Percentiles rank a stretch among this genome's conserved stretches.
These are phyloP conservation scores for Andrena haemorrhoa DNA, from an alignment of 2,888 invertebrate genomes.

Conservation along the genomic window DNA sequence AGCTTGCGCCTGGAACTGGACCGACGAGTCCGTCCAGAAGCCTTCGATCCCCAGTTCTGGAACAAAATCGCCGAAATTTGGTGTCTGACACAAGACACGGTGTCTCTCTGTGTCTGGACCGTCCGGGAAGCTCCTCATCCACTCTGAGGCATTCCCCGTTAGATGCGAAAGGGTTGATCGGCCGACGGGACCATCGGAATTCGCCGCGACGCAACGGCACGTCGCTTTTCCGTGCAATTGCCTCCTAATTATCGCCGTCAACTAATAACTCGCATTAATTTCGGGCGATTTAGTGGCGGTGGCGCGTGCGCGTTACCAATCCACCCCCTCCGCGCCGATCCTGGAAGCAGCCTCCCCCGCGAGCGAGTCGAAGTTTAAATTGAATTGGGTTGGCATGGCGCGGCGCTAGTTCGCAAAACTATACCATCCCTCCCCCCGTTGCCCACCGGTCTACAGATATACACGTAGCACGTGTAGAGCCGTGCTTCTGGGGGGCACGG, in stretches of 20 bases:
- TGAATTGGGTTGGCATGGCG: constrained; percentile 83
- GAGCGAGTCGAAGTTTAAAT: constrained; percentile 82
- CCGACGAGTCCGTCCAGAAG: too few relatives aligned
- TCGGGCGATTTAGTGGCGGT: constrained; percentile 82
- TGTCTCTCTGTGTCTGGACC: neutral
- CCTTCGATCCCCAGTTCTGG: too few relatives aligned
- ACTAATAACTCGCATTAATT: constrained; percentile 85
- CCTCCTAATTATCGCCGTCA: constrained; percentile 83
- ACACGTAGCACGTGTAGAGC: constrained; percentile 55
- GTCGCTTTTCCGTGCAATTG: constrained; percentile 84
- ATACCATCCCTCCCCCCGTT: constrained; percentile 56
- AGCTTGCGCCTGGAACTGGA: too few relatives aligned
- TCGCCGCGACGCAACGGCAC: constrained; percentile 49
- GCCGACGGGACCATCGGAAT: constrained; percentile 58
- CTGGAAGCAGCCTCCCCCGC: constrained; percentile 55
- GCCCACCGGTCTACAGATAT: constrained; percentile 58
- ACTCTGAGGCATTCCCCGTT: neutral
- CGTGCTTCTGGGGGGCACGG: constrained; percentile 45
- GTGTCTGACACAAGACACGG: neutral
- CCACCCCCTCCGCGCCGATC: constrained; percentile 49
- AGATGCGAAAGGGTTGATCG: constrained; percentile 61
- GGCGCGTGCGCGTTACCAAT: constrained; percentile 75
- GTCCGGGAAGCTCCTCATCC: neutral
- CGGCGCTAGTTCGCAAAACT: constrained; percentile 81
- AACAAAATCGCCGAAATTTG: too few relatives aligned